Percentiles rank a stretch among this genome's conserved stretches.
Evolutionary conservation across 2,888 invertebrate genomes (phyloP).

Genomic region (Caenorhabditis afra): DNA sequence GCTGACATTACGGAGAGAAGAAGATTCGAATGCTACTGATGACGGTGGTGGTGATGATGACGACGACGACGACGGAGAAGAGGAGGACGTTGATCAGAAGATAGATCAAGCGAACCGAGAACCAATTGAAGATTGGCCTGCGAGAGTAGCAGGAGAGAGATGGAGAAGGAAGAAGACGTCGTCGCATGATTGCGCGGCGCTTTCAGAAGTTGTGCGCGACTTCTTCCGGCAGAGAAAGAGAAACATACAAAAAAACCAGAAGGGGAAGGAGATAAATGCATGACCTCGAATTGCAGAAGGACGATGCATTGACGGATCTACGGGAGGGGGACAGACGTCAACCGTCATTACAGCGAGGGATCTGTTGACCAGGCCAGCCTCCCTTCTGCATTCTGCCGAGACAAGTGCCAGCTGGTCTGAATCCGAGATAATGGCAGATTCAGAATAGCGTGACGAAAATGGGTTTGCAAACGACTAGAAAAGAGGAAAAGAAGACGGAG

Average conservation of each 20-base stretch:
- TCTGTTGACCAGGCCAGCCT: too few relatives aligned
- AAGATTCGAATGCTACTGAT: not conserved
- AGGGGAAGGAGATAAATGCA: not conserved
- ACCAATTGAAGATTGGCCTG: not conserved
- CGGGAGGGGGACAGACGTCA: not conserved
- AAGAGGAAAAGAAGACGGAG: not conserved
- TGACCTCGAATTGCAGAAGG: slow-evolving; percentile 27
- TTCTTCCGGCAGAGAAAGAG: not conserved
- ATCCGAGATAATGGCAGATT: too few relatives aligned
- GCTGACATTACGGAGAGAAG: slow-evolving; percentile 7
- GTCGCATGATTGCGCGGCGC: slow-evolving; percentile 8
- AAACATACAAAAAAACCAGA: not conserved
- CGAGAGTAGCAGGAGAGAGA: not conserved
- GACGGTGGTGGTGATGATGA: not conserved
- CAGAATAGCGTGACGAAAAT: too few relatives aligned
- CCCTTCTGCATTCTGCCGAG: too few relatives aligned
- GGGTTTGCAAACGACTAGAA: not conserved
- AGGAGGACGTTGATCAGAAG: slow-evolving; percentile 1
- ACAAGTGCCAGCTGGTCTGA: too few relatives aligned
- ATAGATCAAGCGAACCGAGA: slow-evolving; percentile 32
- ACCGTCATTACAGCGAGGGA: not conserved
- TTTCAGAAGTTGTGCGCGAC: slow-evolving; percentile 1
- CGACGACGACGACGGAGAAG: not conserved
- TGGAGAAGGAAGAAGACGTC: not conserved
- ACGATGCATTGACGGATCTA: not conserved